Base-by-base conservation (phyloP, 2,888 invertebrate species). In the Conistra vaccinii region DNA sequence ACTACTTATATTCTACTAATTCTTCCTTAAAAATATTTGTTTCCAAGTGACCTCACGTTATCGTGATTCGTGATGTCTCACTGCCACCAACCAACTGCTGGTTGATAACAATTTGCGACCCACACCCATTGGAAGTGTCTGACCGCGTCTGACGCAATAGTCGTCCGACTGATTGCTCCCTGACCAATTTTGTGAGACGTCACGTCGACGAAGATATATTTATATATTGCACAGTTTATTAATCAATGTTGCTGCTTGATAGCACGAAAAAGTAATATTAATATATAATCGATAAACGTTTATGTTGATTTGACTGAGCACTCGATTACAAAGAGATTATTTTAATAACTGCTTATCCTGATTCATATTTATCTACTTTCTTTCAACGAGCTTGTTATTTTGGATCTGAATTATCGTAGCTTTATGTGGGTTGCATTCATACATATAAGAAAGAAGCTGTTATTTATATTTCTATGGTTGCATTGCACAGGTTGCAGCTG, bases 1-100 rank as follows among this genome's bases (percentile, higher is more conserved):
- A 45, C 20, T 20, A n/a, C n/a, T n/a, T n/a, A 7, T 48, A 20
- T 48, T 23, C 7, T 48, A 48, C 20, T 2, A 48, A 48, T 23
- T 48, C 58, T 60, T 68, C 14, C 2, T 35, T 17, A 68, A 32
- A 81, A 68, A 82, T 78, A 73, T 73, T 73, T 68, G 51, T 68
- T 5, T 39, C 6, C 58, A 12, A 42, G 29, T 78, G 69, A 82
- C 81, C 73, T 68, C 26, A 71, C 20, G 80, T 79, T 83, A 82
- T 55, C 35, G 35, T 35, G 35, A 35, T 35, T n/a, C n/a, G n/a
- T n/a, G n/a, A n/a, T n/a, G n/a, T n/a, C 6, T 35, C 35, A 35
- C 35, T 35, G 35, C 35, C 35, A 35, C 35, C 35, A 17, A 29
- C 12, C n/a, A 71, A 51, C 7, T 42, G 42, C 7, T 29, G 45